Conservation (phyloP, 2,888 invertebrate genomes). For the Apodemia mormo region DNA sequence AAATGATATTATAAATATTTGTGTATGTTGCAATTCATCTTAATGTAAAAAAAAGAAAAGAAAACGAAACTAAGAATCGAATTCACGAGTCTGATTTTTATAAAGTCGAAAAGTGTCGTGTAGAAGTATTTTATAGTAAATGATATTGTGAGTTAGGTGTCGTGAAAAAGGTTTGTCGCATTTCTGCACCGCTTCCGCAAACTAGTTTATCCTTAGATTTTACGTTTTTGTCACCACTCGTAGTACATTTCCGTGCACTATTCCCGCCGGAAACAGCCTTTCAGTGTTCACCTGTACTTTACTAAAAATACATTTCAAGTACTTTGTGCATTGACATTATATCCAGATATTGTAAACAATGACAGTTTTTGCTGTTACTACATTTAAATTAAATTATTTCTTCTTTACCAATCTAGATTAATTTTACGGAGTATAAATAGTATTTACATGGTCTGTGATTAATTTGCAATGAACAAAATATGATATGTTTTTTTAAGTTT, state of each 20-base stretch:
- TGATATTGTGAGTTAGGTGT: slow-evolving; percentile 24
- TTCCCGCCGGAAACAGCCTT: slow-evolving; percentile 65
- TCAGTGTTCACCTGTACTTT: slow-evolving; percentile 60
- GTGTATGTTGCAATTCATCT: too few species aligned
- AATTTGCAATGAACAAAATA: too few species aligned
- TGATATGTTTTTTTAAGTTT: too few species aligned
- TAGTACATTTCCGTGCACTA: slow-evolving; percentile 70
- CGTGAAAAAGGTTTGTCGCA: slow-evolving; percentile 34
- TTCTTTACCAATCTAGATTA: too few species aligned
- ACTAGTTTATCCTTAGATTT: slow-evolving; percentile 55
- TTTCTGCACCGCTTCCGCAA: slow-evolving; percentile 46
- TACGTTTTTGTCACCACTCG: slow-evolving; percentile 57
- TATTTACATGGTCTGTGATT: too few species aligned
- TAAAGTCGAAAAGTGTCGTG: slow-evolving; percentile 20
- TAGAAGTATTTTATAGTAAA: slow-evolving; percentile 26
- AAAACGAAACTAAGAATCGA: too few species aligned
- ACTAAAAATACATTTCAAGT: slow-evolving; percentile 45
- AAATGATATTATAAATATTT: too few species aligned
- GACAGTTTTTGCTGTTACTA: too few species aligned
- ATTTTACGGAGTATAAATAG: too few species aligned
- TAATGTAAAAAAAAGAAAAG: too few species aligned
- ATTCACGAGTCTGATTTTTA: not conserved
- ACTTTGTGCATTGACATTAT: slow-evolving; percentile 23
- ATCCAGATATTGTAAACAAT: not conserved
- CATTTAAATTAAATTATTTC: too few species aligned